phyloP scores from a whole-genome alignment of 2,888 invertebrate genomes.

The Cryptocephalus primarius region DNA sequence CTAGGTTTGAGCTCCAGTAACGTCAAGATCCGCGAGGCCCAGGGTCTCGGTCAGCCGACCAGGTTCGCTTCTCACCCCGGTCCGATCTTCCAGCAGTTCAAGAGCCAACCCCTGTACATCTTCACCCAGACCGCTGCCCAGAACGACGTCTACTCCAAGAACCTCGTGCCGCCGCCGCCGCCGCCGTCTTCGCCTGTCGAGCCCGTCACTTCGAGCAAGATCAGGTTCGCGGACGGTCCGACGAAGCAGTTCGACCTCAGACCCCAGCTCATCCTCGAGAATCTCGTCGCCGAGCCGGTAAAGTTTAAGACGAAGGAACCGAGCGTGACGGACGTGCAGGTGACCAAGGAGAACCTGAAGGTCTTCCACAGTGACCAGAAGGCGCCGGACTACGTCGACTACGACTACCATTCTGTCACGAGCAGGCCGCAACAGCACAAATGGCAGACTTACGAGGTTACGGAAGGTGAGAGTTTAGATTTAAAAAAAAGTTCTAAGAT shows the following conservation, averaged over 20 bases:
- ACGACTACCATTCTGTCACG: constrained; percentile 16
- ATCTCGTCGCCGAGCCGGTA: constrained; percentile 21
- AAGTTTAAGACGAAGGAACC: constrained; percentile 9
- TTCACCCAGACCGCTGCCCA: constrained; percentile 20
- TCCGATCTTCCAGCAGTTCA: constrained; percentile 28
- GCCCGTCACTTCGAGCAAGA: neutral
- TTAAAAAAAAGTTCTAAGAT: neutral
- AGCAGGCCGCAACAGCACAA: constrained; percentile 17
- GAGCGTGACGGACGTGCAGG: constrained; percentile 28
- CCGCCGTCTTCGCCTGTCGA: constrained; percentile 8
- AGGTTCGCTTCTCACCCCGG: no score
- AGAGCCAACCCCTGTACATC: constrained; percentile 17
- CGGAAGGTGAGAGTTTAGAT: constrained; percentile 27
- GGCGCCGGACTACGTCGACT: constrained; percentile 20
- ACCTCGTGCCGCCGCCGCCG: constrained; percentile 39
- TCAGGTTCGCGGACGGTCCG: neutral
- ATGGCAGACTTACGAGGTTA: constrained; percentile 34
- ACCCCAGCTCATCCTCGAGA: constrained; percentile 22
- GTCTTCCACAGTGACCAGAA: constrained; percentile 26
- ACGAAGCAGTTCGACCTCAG: constrained; percentile 11
- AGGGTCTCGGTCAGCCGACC: constrained; percentile 9
- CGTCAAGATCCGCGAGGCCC: constrained; percentile 21
- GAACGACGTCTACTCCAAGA: constrained; percentile 37
- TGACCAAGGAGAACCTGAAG: constrained; percentile 36
- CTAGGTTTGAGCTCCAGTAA: constrained; percentile 4